Conservation (phyloP, 1,140 invertebrate genomes). For the Platyura marginata region DNA sequence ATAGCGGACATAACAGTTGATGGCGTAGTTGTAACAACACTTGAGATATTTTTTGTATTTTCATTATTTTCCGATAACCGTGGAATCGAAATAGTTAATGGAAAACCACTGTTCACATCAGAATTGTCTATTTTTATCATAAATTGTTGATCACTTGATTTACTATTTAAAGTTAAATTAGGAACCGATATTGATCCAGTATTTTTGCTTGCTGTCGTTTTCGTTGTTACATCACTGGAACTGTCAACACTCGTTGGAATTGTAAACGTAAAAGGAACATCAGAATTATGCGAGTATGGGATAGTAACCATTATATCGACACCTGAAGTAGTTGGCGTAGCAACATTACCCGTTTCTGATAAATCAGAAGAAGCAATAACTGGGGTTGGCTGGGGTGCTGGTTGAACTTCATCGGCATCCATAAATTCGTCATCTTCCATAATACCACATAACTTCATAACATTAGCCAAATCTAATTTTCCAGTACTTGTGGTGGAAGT, state of each 20-base stretch:
- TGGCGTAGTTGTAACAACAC: not conserved
- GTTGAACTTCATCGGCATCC: constrained; percentile 10
- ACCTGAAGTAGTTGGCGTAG: not conserved
- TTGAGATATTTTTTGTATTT: not conserved
- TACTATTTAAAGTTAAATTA: not conserved
- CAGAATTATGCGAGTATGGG: constrained; percentile 1
- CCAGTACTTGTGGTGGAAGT: constrained; percentile 16
- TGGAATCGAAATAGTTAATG: constrained; percentile 21
- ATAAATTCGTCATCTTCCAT: constrained; percentile 20
- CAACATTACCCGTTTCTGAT: constrained; percentile 2
- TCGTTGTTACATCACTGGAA: not conserved
- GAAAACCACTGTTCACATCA: constrained; percentile 9
- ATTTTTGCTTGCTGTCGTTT: not conserved
- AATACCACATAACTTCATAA: constrained; percentile 31
- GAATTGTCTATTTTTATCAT: constrained; percentile 23
- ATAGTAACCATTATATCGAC: constrained; percentile 24
- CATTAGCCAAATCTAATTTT: constrained; percentile 33
- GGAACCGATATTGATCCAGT: not conserved
- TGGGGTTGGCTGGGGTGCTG: not conserved
- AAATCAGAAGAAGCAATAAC: not conserved
- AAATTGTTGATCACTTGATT: constrained; percentile 15
- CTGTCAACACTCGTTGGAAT: constrained; percentile 14
- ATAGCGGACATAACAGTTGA: not conserved
- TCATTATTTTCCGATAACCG: constrained; percentile 4
- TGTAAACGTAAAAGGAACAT: constrained; percentile 19